Evolutionary conservation across 2,797 vertebrate genomes (phyloP).

Genomic region (Scarus forsteni): DNA sequence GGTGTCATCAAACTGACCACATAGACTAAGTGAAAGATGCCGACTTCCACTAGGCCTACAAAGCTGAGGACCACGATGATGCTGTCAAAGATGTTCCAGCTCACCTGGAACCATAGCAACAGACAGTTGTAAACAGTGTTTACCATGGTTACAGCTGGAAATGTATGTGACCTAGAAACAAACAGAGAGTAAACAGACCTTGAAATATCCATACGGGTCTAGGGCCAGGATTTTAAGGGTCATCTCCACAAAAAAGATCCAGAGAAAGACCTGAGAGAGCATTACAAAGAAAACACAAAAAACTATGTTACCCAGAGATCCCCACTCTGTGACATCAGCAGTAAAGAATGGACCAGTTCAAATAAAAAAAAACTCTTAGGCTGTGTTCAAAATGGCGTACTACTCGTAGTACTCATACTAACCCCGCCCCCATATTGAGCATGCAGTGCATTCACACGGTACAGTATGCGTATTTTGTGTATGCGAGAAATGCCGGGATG

Average conservation of each 20-base stretch:
- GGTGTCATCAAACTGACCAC: constrained; percentile 77
- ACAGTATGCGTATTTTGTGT: too few relatives aligned
- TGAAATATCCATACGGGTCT: constrained; percentile 90
- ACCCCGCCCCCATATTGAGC: too few relatives aligned
- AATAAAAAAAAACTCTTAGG: too few relatives aligned
- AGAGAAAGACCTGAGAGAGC: constrained; percentile 86
- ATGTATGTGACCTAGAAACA: background rate
- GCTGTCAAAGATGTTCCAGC: constrained; percentile 94
- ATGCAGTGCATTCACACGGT: too few relatives aligned
- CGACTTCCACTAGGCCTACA: constrained; percentile 74
- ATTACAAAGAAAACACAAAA: background rate
- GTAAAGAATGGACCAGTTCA: background rate
- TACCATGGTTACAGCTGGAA: background rate
- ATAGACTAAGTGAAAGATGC: accelerated
- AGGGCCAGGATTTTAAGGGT: constrained; percentile 88
- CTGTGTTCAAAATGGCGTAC: too few relatives aligned
- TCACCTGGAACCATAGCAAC: constrained; percentile 83
- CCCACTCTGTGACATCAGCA: background rate
- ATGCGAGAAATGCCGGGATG: too few relatives aligned
- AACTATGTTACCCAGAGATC: background rate
- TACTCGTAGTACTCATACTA: too few relatives aligned
- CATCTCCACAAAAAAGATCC: constrained; percentile 90
- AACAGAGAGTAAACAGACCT: constrained; percentile 71
- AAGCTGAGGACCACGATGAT: constrained; percentile 90
- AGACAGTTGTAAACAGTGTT: background rate